A percentile compares a stretch with the other conserved stretches of the same genome.
Conservation (phyloP, 1,140 invertebrate species). For the Diabrotica undecimpunctata region DNA sequence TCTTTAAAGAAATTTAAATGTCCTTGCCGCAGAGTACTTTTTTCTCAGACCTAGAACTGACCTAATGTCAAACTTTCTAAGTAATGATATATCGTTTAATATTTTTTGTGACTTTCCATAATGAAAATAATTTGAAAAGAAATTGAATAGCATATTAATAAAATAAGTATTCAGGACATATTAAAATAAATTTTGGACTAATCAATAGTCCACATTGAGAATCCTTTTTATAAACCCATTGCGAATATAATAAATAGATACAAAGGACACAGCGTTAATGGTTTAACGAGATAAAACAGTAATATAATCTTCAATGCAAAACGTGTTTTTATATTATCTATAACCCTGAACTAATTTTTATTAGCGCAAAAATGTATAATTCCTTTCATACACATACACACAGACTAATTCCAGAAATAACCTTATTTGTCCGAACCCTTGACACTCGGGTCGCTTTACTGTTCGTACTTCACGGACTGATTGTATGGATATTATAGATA, state of each 20-base stretch:
- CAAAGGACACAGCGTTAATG: background rate
- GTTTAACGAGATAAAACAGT: background rate
- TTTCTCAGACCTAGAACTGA: no score
- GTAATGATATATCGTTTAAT: no score
- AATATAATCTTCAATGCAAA: background rate
- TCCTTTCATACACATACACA: background rate
- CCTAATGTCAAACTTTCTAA: no score
- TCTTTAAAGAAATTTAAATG: no score
- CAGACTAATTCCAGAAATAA: background rate
- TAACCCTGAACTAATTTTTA: background rate
- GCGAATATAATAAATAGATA: background rate
- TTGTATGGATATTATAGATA: background rate
- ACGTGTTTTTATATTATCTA: background rate
- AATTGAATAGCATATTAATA: no score
- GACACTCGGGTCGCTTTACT: constrained; percentile 4
- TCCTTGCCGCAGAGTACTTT: no score
- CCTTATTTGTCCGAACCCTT: background rate
- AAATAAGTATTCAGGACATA: background rate
- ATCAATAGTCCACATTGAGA: background rate
- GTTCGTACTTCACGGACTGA: background rate
- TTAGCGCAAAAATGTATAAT: background rate
- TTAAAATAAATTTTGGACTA: background rate
- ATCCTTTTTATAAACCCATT: background rate
- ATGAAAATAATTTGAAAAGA: no score
- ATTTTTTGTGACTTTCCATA: no score